Evolutionary conservation across 2,888 invertebrate species (phyloP), one percentile per base, ranked within the genome.

Genomic region (Erebia ligea): DNA sequence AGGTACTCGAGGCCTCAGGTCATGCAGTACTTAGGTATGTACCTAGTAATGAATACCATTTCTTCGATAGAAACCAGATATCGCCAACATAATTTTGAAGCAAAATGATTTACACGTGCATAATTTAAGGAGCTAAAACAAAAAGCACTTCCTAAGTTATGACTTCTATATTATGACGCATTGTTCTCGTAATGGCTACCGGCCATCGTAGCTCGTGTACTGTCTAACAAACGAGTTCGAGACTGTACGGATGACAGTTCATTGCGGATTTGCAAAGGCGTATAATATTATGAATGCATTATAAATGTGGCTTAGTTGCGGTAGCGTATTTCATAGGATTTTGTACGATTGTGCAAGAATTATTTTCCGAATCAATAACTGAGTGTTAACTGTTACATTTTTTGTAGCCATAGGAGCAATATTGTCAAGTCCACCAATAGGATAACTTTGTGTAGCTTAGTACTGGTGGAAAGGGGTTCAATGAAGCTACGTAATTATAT

Each of bases 121-220:
- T 61, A 68, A 58, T 71, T 70, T 71, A 59, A 71, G 63, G 63
- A 61, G 67, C 67, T 69, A 69, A 70, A 68, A 70, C 72, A 74
- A 70, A 74, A 73, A 71, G 68, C 56, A 67, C 54, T 11, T 21
- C n/a, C n/a, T n/a, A n/a, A n/a, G n/a, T n/a, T 48, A 48, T 48
- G 21, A 48, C 62, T 62, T 48, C 45, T 71, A 67, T 75, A 81
- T 78, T 75, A 81, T 79, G 81, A 81, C 76, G 81, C 81, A 81
- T 83, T 82, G 82, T 83, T 74, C 79, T 75, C 76, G 77, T 81
- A 84, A 84, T 81, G 81, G 82, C 84, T 80, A 79, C 77, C 79
- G 79, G 80, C 76, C 80, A 79, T 83, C 82, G 82, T 85, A 84
- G 84, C 81, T 84, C 79, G 78, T 70, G 73, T 72, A 54, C 78